Evolutionary conservation across 2,888 invertebrate species (phyloP).

Genomic region (Cloeon dipterum): DNA sequence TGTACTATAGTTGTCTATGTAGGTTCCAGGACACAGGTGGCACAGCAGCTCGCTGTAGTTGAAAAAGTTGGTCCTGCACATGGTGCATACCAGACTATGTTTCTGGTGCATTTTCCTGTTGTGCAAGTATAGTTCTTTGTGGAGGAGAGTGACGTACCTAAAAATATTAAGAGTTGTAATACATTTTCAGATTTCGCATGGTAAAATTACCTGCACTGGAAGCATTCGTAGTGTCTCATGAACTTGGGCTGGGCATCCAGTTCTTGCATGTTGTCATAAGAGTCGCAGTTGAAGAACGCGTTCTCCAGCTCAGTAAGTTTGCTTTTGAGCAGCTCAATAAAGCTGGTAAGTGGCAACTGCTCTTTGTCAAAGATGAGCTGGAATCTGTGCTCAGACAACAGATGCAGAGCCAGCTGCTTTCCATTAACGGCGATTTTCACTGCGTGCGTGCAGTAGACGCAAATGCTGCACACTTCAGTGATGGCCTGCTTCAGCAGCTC

Average conservation of each 20-base stretch:
- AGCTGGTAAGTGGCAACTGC: conserved; percentile 26
- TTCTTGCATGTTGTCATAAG: conserved; percentile 37
- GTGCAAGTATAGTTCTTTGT: conserved; percentile 68
- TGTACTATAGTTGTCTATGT: conserved; percentile 30
- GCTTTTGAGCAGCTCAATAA: conserved; percentile 38
- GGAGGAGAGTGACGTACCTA: conserved; percentile 44
- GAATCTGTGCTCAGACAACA: conserved; percentile 57
- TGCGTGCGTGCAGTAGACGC: conserved; percentile 71
- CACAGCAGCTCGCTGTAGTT: conserved; percentile 71
- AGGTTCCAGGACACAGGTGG: conserved; percentile 64
- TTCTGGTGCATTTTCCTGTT: conserved; percentile 73
- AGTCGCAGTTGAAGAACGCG: conserved; percentile 46
- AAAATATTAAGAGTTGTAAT: no score
- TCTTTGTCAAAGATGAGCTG: conserved; percentile 33
- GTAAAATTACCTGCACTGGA: no score
- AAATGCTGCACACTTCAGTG: conserved; percentile 38
- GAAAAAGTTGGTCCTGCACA: conserved; percentile 72
- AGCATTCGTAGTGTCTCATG: conserved; percentile 59
- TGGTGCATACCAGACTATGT: conserved; percentile 55
- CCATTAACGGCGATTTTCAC: conserved; percentile 67
- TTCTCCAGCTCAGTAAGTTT: conserved; percentile 34
- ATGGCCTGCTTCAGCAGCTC: conserved; percentile 51
- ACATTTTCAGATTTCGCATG: no score
- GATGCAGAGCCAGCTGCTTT: conserved; percentile 52
- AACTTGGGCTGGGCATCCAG: conserved; percentile 29